Evolutionary conservation across 2,888 invertebrate species (phyloP), one percentile per base, ranked within the genome.

Genomic region (Cephus pulcher): DNA sequence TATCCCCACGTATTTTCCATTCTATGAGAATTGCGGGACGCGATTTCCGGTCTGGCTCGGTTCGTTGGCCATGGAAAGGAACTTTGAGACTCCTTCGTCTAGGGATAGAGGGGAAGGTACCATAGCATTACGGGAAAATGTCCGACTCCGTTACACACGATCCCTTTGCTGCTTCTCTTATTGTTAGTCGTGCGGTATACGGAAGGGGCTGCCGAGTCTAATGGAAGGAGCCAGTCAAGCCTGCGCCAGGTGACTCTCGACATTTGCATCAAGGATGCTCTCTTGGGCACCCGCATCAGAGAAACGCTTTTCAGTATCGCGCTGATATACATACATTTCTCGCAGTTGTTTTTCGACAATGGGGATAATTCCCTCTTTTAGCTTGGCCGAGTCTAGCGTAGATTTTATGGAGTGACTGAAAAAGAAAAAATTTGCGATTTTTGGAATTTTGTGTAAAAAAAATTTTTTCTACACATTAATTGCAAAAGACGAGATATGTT

Each of bases 11-110:
- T 75, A 82, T 84, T 85, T 83, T 83, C 83, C 86, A 83, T 86
- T 86, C 86, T 85, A 85, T 82, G 86, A 83, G 86, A 86, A 88
- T 84, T 86, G 88, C 84, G 84, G 85, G 85, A 84, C 83, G 80
- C 85, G 86, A 86, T 86, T 87, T 87, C 87, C 87, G 85, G 2
- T 56, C 56, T 23, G 9, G 23, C 9, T 56, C 56, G 56, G 56
- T 56, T 56, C 56, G 56, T 56, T 15, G 56, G 2, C 23, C 56
- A 56, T 0, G 9, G 56, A 56, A 56, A 56, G 56, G 56, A 40
- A 40, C 4, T 40, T 1, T 15, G 40, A 15, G 40, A 9, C 2
- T 56, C 56, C 23, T 23, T 56, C 56, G 23, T 56, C 56, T 56
- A 56, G 56, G 56, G 35, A 35, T 15, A 56, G 6, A 56, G 15